Base-by-base conservation (phyloP, 2,888 invertebrate genomes). In the Drosophila tripunctata region DNA sequence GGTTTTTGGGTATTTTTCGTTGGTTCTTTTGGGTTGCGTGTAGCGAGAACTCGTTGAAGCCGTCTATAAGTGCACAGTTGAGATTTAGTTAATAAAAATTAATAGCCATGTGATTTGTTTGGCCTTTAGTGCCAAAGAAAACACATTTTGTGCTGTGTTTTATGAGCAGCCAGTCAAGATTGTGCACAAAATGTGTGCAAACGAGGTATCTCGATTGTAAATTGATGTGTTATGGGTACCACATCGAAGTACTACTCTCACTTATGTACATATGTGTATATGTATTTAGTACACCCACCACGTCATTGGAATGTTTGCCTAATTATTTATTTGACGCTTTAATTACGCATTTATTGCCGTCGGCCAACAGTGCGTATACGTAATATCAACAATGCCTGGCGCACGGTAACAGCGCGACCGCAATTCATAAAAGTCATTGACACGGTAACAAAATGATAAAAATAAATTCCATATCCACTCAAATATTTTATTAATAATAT, bases 81-180 rank as follows among this genome's bases (percentile, higher is more conserved):
- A 75, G 82, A 86, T 86, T 86, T 80, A 71, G 76, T 83, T 83
- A 83, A 84, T 86, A 83, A 75, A 86, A 86, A 71, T 72, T 71
- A 78, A 84, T 83, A 69, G 79, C 67, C 77, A 66, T 69, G 77
- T 78, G 82, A 86, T 83, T 82, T 86, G 67, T 80, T 83, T 80
- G 71, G 66, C 78, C 65, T 76, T 70, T 67, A 57, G 52, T 75
- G 30, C 7, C 7, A 60, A 50, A 58, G 55, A 60, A 40, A 72
- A 54, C 43, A 54, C 54, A 63, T 63, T 71, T 67, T 56, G 57
- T 21, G 47, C 48, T 40, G 55, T 69, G 47, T 65, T 75, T 77
- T 67, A 73, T 60, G 55, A 50, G 40, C 43, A 24, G 22, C 36
- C 31, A 33, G 35, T 41, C 38, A 24, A 45, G 73, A 62, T 69